Percentiles rank a stretch among this genome's conserved stretches.
Conservation (phyloP, 2,797 vertebrate species). For the Pantherophis vulpinus region DNA sequence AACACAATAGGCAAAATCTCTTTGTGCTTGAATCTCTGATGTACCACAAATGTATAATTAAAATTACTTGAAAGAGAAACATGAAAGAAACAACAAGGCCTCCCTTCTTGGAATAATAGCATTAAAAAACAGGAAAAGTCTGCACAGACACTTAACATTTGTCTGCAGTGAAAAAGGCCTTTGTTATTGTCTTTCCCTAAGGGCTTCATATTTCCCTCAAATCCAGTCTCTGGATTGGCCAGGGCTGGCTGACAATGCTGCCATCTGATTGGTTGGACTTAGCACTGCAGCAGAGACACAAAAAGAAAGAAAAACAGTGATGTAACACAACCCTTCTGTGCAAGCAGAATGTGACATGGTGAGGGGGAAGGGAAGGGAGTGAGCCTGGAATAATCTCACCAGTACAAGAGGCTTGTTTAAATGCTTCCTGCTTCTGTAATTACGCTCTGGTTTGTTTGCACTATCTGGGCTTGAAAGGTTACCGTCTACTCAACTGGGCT, state of each 20-base stretch:
- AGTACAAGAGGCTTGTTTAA: constrained; percentile 20
- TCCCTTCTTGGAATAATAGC: constrained; percentile 73
- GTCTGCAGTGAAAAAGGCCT: constrained; percentile 76
- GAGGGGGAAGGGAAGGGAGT: neutral
- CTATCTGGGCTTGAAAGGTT: constrained; percentile 31
- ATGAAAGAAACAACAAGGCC: constrained; percentile 74
- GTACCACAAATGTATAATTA: constrained; percentile 75
- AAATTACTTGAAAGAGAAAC: constrained; percentile 73
- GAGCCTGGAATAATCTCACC: constrained; percentile 20
- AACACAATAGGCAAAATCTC: constrained; percentile 61
- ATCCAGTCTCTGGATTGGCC: constrained; percentile 59
- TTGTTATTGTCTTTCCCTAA: constrained; percentile 71
- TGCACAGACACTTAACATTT: constrained; percentile 75
- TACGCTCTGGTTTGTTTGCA: constrained; percentile 21
- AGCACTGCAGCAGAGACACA: constrained; percentile 27
- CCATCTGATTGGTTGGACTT: constrained; percentile 59
- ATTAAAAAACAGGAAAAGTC: constrained; percentile 76
- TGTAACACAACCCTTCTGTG: neutral
- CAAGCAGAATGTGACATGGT: neutral
- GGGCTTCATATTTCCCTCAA: constrained; percentile 65
- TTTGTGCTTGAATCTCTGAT: constrained; percentile 64
- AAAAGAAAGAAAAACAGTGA: constrained; percentile 13
- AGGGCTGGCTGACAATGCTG: constrained; percentile 40
- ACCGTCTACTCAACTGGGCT: neutral
- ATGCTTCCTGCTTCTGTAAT: constrained; percentile 9